Evolutionary conservation across 2,888 invertebrate genomes (phyloP).

Genomic region (Cacoxenus indagator): DNA sequence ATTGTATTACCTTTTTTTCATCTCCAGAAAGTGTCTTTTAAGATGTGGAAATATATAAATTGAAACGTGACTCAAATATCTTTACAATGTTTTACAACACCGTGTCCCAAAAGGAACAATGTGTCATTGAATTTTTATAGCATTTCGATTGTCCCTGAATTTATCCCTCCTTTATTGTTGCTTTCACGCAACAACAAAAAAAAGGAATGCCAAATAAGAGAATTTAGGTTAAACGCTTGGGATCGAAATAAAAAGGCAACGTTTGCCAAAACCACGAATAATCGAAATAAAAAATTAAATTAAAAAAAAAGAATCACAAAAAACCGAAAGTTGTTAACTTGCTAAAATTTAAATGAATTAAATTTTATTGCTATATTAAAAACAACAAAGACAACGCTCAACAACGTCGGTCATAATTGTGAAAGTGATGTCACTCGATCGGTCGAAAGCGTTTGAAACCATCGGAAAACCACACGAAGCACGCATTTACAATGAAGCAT

Average conservation of each 20-base stretch:
- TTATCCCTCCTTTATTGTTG: no score
- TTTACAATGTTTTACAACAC: no score
- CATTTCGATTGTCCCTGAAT: no score
- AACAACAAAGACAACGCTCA: neutral
- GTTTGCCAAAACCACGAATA: neutral
- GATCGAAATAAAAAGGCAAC: neutral
- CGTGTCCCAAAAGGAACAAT: no score
- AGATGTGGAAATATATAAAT: no score
- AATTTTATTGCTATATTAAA: neutral
- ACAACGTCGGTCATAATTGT: neutral
- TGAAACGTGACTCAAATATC: no score
- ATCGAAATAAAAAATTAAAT: no score
- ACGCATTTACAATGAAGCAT: neutral
- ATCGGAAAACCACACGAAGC: neutral
- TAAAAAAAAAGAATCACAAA: neutral
- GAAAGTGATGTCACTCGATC: conserved; percentile 17
- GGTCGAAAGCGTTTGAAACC: neutral
- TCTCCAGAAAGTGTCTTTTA: no score
- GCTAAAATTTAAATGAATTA: conserved; percentile 1
- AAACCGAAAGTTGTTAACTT: neutral
- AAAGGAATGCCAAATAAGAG: neutral
- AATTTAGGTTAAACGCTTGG: neutral
- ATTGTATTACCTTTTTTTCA: no score
- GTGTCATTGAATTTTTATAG: no score
- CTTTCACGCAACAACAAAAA: no score